Base-by-base conservation (phyloP, 2,797 vertebrate species). In the Spea hammondii region DNA sequence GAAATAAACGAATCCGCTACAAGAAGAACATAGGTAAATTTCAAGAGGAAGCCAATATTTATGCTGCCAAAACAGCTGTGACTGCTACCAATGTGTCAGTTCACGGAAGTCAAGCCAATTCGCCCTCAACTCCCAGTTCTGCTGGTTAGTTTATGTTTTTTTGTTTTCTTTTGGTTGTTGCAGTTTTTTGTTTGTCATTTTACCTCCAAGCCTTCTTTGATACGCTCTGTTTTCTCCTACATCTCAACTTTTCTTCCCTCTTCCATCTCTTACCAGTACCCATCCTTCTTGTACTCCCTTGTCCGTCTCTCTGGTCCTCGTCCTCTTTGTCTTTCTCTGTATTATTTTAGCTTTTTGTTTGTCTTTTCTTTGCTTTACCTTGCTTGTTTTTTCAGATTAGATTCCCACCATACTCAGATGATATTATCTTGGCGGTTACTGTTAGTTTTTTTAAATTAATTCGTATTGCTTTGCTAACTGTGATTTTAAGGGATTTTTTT, bases 11-110 rank as follows among this genome's bases (percentile, higher is more conserved):
- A 94, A 99, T 99, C 95, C 95, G 97, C 92, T 99, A 99, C 95
- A 99, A 99, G 96, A 99, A 99, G 93, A 98, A 99, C 95, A 99
- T 99, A 91, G 97, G 97, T 92, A 99, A 98, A 94, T 99, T 99
- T 92, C 97, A 99, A 92, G 96, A 99, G 91, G 97, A 99, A 94
- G 97, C 97, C 93, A 99, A 99, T 94, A 98, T 99, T 95, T 99
- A 99, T 90, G 97, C 97, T 88, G 97, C 97, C 91, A 97, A 96
- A 95, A 99, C 97, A 78, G 97, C 97, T 88, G 97, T 99, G 88
- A 98, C 90, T 83, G 97, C 97, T 83, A 93, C 97, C 92, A 98
- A 94, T 88, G 97, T 95, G 89, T 98, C 97, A 89, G 96, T 97
- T 91, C 97, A 98, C 84, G 96, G 96, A 92, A 99, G 97, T 93